Base-by-base conservation (phyloP, 2,113 vertebrate genomes). In the Panthera leo region DNA sequence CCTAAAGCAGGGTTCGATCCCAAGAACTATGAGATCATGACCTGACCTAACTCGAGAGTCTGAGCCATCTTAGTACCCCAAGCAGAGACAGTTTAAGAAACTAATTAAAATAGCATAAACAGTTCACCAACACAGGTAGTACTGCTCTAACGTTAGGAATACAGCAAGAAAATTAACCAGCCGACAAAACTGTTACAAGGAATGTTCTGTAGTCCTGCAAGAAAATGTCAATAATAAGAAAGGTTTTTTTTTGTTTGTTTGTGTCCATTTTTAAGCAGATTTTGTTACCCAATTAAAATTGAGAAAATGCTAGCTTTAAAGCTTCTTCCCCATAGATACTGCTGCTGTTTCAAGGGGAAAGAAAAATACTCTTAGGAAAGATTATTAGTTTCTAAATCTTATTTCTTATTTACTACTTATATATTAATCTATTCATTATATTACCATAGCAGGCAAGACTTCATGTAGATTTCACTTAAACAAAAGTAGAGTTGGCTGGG, bases 101-200 rank as follows among this genome's bases (percentile, higher is more conserved):
- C 19, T 42, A 83, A 84, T 42, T 94, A 96, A 96, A 83, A 84
- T 68, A 92, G 31, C 39, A 79, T 51, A 96, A 76, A 71, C 12
- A 95, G 61, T 61, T 84, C 11, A 83, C 9, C 13, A 42, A 88
- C n/a, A 76, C 10, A 78, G 71, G 12, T n/a, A 42, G 76, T 42
- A 89, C 51, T 80, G 14, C 48, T 91, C n/a, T 86, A 93, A 84
- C 42, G 11, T 94, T 73, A 42, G 13, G 55, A 94, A 78, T 18
- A 94, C 15, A 3, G 76, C 39, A 94, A 63, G 53, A 90, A 82
- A 95, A 89, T 76, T 55, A 83, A 73, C 10, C 16, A 34, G 61
- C 1, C 31, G 83, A 83, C 42, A 90, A 78, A 92, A 65, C 4
- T 45, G 14, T 65, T 45, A 71, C 7, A 91, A 75, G 45, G 31